Evolutionary conservation across 2,888 invertebrate species (phyloP).

Genomic region (Mesoligia furuncula): DNA sequence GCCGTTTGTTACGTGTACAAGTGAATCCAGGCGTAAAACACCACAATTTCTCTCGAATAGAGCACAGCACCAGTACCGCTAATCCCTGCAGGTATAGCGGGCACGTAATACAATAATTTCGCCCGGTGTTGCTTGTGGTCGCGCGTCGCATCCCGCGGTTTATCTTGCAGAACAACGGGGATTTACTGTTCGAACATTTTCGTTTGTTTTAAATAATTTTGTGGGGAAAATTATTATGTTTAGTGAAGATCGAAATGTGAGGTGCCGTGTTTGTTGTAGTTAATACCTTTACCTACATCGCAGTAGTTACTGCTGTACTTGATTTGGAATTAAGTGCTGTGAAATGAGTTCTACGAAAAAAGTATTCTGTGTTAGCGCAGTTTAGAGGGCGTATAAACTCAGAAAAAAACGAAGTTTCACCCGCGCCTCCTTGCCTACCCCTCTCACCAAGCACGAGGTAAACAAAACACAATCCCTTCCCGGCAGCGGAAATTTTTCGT

Average conservation of each 20-base stretch:
- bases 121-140: conserved; percentile 59
- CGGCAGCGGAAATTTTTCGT: no score
- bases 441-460: no score
- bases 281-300: neutral
- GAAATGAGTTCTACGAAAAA: no score
- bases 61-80: conserved; percentile 57
- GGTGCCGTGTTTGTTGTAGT: neutral
- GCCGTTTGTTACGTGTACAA: conserved; percentile 14
- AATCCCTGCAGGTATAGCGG: conserved; percentile 56
- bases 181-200: conserved; percentile 61
- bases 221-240: conserved; percentile 4
- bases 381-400: no score
- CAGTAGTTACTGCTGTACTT: neutral
- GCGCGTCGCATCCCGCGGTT: conserved; percentile 61
- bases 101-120: conserved; percentile 61
- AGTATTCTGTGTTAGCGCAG: no score
- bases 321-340: no score
- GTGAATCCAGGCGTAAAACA: conserved; percentile 30
- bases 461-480: no score
- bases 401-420: no score
- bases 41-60: conserved; percentile 40
- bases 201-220: conserved; percentile 38
- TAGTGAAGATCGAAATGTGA: conserved; percentile 6
- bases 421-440: no score
- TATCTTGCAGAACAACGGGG: conserved; percentile 59